Conservation (phyloP, 2,113 vertebrate genomes). For the Cervus canadensis region DNA sequence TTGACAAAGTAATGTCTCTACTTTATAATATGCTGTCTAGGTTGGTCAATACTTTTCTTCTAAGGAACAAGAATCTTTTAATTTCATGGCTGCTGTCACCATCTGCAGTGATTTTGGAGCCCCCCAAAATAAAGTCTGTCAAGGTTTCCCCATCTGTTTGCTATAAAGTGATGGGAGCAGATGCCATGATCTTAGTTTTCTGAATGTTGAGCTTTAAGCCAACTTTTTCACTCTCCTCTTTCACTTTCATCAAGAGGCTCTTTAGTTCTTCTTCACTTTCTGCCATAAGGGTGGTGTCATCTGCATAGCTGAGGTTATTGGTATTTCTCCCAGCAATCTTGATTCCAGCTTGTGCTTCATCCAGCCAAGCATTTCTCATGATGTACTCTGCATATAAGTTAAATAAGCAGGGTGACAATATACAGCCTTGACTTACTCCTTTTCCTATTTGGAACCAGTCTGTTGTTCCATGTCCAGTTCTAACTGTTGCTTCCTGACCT, state of each 20-base stretch:
- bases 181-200: not conserved
- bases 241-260: not conserved
- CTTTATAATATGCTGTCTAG: not conserved
- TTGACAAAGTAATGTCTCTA: not conserved
- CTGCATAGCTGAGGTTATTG: not conserved
- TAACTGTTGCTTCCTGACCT: not conserved
- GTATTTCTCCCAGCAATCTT: not conserved
- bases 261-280: not conserved
- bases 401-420: not conserved
- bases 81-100: not conserved
- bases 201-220: not conserved
- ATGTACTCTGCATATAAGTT: not conserved
- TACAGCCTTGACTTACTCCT: not conserved
- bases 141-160: not conserved
- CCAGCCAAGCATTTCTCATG: not conserved
- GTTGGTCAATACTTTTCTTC: not conserved
- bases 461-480: not conserved
- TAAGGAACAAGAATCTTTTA: not conserved
- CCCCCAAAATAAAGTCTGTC: not conserved
- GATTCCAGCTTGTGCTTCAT: not conserved
- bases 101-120: not conserved
- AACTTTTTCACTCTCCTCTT: not conserved
- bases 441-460: not conserved
- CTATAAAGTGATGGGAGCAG: not conserved
- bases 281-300: not conserved